These are phyloP conservation scores for Caenorhabditis doughertyi DNA, from an alignment of 2,888 invertebrate species.

Conservation along the genomic window DNA sequence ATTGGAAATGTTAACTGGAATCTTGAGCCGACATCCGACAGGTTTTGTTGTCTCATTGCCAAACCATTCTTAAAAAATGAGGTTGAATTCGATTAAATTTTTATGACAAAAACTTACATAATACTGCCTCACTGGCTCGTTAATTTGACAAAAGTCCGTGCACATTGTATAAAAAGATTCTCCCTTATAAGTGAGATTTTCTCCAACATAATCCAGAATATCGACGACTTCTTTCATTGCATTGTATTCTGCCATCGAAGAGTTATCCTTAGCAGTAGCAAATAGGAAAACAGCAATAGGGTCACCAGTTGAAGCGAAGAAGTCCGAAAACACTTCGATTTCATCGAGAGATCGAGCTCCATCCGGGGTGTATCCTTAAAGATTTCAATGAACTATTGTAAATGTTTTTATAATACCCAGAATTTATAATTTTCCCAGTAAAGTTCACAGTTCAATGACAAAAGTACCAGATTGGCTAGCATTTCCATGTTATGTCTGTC, in stretches of 20 bases:
- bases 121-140: slow-evolving; percentile 79
- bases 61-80: slow-evolving; percentile 74
- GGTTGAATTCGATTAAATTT: background rate
- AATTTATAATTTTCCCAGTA: too few relatives aligned
- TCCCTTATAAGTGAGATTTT: slow-evolving; percentile 69
- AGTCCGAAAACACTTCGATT: slow-evolving; percentile 72
- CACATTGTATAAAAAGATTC: slow-evolving; percentile 76
- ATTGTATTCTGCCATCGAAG: slow-evolving; percentile 70
- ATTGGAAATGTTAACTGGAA: slow-evolving; percentile 77
- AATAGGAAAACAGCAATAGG: slow-evolving; percentile 76
- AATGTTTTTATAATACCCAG: too few relatives aligned
- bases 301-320: slow-evolving; percentile 73
- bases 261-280: slow-evolving; percentile 74
- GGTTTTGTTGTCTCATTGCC: slow-evolving; percentile 59
- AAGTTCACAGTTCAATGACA: too few relatives aligned
- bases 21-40: slow-evolving; percentile 55
- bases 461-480: too few relatives aligned
- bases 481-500: background rate
- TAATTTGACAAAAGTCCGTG: slow-evolving; percentile 79
- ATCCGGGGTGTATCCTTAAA: slow-evolving; percentile 78
- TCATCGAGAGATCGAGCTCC: slow-evolving; percentile 77
- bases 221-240: slow-evolving; percentile 75
- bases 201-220: slow-evolving; percentile 73
- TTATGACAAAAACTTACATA: slow-evolving; percentile 59
- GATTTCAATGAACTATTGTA: too few relatives aligned